These are phyloP conservation scores for Melanotaenia maccullochi DNA, from an alignment of 2,797 vertebrate species.

Conservation along the genomic window DNA sequence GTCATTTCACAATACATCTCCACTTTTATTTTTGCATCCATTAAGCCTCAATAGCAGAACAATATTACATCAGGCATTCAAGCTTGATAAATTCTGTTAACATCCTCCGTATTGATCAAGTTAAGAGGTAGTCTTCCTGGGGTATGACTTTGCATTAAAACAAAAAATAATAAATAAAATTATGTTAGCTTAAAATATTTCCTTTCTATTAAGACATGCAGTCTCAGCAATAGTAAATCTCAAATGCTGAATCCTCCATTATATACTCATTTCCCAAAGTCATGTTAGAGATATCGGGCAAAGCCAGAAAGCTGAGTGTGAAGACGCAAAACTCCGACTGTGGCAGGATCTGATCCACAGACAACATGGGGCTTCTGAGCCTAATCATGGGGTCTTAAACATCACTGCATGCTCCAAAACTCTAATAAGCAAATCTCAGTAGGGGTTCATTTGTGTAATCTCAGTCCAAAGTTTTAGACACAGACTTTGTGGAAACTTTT, in stretches of 20 bases:
- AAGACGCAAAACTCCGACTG: neutral
- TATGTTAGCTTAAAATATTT: neutral
- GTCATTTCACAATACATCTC: slow-evolving; percentile 21
- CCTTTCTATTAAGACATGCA: neutral
- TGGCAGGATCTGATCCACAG: slow-evolving; percentile 3
- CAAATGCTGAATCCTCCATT: slow-evolving; percentile 12
- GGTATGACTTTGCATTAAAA: neutral
- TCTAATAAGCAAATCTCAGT: neutral
- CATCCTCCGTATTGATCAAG: neutral
- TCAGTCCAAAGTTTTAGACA: slow-evolving; percentile 12
- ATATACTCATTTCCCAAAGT: neutral
- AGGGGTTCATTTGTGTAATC: neutral
- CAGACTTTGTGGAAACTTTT: neutral
- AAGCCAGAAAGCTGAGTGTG: slow-evolving; percentile 1
- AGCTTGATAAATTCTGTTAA: neutral
- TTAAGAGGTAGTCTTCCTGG: neutral
- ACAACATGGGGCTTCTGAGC: slow-evolving; percentile 13
- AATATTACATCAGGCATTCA: neutral
- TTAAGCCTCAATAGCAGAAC: slow-evolving; percentile 1
- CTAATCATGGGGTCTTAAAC: slow-evolving; percentile 5
- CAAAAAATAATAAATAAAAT: slow-evolving; percentile 2
- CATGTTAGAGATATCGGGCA: neutral
- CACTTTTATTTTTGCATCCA: slow-evolving; percentile 23
- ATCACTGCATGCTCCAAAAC: neutral
- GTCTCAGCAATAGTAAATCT: neutral